These are phyloP conservation scores for Apodemia hepburni DNA, from an alignment of 2,888 invertebrate species.

Conservation along the genomic window DNA sequence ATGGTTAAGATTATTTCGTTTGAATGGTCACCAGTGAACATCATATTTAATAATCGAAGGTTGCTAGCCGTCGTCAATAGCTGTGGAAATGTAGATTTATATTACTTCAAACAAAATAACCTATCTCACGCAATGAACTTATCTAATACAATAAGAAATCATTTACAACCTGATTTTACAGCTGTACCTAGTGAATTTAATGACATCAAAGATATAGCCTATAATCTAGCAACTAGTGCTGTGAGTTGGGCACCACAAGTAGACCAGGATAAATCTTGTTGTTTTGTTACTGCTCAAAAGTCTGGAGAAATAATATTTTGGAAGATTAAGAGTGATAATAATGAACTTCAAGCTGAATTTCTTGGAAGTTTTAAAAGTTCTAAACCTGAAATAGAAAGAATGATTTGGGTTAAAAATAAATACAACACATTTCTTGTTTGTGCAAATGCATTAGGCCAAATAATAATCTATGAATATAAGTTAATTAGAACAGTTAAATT, in stretches of 20 bases:
- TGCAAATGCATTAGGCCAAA: slow-evolving; percentile 48
- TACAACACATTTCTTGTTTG: slow-evolving; percentile 43
- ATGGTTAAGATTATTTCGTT: slow-evolving; percentile 43
- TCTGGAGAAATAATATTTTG: slow-evolving; percentile 53
- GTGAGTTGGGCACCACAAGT: slow-evolving; percentile 52
- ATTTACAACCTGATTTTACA: slow-evolving; percentile 28
- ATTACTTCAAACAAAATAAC: slow-evolving; percentile 34
- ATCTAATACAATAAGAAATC: slow-evolving; percentile 40
- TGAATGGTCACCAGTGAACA: slow-evolving; percentile 53
- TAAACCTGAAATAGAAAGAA: slow-evolving; percentile 42
- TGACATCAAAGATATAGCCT: slow-evolving; percentile 44
- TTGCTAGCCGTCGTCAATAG: slow-evolving; percentile 56
- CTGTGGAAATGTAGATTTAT: slow-evolving; percentile 55
- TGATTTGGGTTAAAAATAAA: slow-evolving; percentile 46
- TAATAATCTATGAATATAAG: slow-evolving; percentile 42
- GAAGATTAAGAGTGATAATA: slow-evolving; percentile 38
- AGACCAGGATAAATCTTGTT: slow-evolving; percentile 43
- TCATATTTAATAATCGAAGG: slow-evolving; percentile 40
- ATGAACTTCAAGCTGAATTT: slow-evolving; percentile 34
- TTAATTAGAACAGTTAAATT: slow-evolving; percentile 34
- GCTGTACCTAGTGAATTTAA: slow-evolving; percentile 36
- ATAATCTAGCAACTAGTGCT: slow-evolving; percentile 45
- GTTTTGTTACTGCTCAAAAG: slow-evolving; percentile 59
- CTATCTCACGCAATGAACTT: slow-evolving; percentile 46
- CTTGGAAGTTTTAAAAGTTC: slow-evolving; percentile 35